Percentiles rank a stretch among this genome's conserved stretches.
Evolutionary conservation across 1,140 invertebrate species (phyloP).

Genomic region (Manduca sexta): DNA sequence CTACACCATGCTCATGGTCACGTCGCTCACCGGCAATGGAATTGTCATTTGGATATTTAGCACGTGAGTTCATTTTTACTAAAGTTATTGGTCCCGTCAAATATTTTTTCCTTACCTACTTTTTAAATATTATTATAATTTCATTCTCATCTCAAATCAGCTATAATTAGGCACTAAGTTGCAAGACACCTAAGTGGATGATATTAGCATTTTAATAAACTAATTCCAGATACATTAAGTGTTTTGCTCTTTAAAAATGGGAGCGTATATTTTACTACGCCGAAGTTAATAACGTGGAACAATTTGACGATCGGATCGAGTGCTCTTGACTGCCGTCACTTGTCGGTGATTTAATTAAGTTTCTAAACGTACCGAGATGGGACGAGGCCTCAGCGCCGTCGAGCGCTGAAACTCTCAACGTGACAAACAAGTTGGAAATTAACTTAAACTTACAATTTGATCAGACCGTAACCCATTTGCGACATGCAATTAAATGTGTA

Average conservation of each 20-base stretch:
- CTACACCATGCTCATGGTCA: constrained; percentile 80
- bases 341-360: constrained; percentile 48
- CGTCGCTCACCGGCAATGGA: constrained; percentile 83
- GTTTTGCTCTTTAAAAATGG: background rate
- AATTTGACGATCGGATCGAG: constrained; percentile 34
- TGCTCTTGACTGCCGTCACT: constrained; percentile 31
- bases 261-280: background rate
- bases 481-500: too few species aligned
- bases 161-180: too few species aligned
- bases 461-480: background rate
- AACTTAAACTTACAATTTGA: constrained; percentile 9
- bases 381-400: constrained; percentile 6
- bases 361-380: constrained; percentile 33
- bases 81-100: too few species aligned
- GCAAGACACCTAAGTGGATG: too few species aligned
- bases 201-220: too few species aligned
- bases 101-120: too few species aligned
- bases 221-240: too few species aligned
- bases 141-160: too few species aligned
- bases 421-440: constrained; percentile 11
- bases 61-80: constrained; percentile 74
- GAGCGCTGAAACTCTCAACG: constrained; percentile 4
- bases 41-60: constrained; percentile 89
- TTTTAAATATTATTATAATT: too few species aligned
- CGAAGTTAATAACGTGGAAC: constrained; percentile 36